Conservation (phyloP, 2,113 vertebrate genomes). For the Gnathonemus longibarbis region DNA sequence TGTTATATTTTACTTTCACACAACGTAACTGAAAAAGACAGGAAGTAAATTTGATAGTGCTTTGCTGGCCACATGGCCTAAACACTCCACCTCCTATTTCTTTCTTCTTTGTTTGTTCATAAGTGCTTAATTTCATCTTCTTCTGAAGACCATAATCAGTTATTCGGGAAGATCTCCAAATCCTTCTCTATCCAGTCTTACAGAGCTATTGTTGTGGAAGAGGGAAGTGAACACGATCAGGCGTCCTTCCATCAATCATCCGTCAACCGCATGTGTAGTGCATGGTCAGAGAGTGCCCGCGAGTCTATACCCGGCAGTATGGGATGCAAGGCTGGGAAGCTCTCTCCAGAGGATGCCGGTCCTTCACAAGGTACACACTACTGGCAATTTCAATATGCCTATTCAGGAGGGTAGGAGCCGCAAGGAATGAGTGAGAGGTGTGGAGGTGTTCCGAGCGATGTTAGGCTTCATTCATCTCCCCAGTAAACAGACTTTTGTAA, state of each 20-base stretch:
- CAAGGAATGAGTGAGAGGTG: not conserved
- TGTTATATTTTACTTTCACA: not conserved
- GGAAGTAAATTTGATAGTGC: slow-evolving; percentile 11
- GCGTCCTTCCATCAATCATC: not conserved
- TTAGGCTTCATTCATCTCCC: not conserved
- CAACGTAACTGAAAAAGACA: slow-evolving; percentile 15
- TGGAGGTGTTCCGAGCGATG: not conserved
- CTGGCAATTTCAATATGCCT: not conserved
- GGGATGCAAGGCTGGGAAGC: not conserved
- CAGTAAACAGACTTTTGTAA: not conserved
- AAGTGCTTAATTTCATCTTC: slow-evolving; percentile 19
- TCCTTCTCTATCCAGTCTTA: not conserved
- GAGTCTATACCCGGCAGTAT: not conserved
- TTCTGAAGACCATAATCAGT: slow-evolving; percentile 7
- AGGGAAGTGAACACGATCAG: not conserved
- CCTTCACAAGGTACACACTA: not conserved
- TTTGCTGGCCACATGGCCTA: not conserved
- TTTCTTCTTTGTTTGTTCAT: not conserved
- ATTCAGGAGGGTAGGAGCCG: not conserved
- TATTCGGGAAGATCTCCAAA: slow-evolving; percentile 7
- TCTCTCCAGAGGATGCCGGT: not conserved
- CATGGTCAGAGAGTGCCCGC: not conserved
- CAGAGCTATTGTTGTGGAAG: not conserved
- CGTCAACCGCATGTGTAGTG: not conserved
- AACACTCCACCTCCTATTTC: slow-evolving; percentile 11